Evolutionary conservation across 1,140 invertebrate genomes (phyloP).

Genomic region (Anthonomus grandis): DNA sequence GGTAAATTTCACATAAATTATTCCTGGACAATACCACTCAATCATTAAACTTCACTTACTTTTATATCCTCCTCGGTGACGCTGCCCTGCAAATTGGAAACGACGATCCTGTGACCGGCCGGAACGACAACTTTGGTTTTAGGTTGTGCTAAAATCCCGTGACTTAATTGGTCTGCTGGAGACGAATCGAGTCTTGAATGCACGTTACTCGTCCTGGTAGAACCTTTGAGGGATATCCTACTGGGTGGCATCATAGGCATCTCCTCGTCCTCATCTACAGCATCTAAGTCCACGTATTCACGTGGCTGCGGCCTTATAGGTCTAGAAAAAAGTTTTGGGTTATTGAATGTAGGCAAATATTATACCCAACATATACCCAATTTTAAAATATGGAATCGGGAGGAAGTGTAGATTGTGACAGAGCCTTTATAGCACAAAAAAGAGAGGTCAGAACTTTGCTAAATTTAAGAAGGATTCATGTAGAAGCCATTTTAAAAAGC

Average conservation of each 20-base stretch:
- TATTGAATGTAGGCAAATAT: too few species aligned
- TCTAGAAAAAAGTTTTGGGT: too few species aligned
- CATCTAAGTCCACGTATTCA: conserved; percentile 42
- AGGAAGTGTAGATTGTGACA: too few species aligned
- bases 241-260: conserved; percentile 35
- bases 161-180: conserved; percentile 50
- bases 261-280: conserved; percentile 49
- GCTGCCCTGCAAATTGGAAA: conserved; percentile 80
- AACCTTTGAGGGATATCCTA: conserved; percentile 33
- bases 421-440: too few species aligned
- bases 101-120: conserved; percentile 72
- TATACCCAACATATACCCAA: too few species aligned
- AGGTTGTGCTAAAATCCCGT: conserved; percentile 53
- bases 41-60: conserved; percentile 56
- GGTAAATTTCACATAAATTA: neutral
- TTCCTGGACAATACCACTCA: neutral
- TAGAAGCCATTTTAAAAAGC: too few species aligned
- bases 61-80: conserved; percentile 88
- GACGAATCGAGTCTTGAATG: conserved; percentile 53
- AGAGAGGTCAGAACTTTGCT: too few species aligned
- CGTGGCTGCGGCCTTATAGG: conserved; percentile 20
- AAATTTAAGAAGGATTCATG: too few species aligned
- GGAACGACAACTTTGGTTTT: conserved; percentile 51
- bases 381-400: too few species aligned
- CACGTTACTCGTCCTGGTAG: conserved; percentile 39